phyloP scores from a whole-genome alignment of 2,888 invertebrate species.

The Eurytoma adleriae region DNA sequence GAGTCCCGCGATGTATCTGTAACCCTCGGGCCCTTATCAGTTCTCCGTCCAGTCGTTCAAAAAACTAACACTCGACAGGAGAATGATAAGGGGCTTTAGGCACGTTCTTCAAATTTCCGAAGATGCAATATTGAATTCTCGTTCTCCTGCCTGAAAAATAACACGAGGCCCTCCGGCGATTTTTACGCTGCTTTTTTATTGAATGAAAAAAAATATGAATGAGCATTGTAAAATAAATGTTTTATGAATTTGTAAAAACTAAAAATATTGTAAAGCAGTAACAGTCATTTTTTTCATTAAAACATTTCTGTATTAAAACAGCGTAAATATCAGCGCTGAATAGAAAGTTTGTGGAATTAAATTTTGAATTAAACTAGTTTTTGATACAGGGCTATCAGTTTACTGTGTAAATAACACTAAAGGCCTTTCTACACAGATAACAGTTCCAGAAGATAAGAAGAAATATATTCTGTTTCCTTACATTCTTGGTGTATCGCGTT shows the following conservation, averaged over 20 bases:
- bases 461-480: conserved; percentile 18
- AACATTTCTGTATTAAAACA: too few relatives aligned
- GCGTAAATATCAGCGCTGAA: too few relatives aligned
- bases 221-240: too few relatives aligned
- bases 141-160: too few relatives aligned
- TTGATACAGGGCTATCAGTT: conserved; percentile 19
- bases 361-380: too few relatives aligned
- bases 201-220: too few relatives aligned
- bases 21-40: conserved; percentile 96
- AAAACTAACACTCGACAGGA: conserved; percentile 88
- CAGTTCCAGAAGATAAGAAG: conserved; percentile 28
- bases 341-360: too few relatives aligned
- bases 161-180: too few relatives aligned
- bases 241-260: too few relatives aligned
- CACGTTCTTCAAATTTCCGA: conserved; percentile 63
- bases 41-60: conserved; percentile 97
- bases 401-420: conserved; percentile 42
- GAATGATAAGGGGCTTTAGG: conserved; percentile 92
- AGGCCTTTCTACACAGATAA: conserved; percentile 40
- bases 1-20: conserved; percentile 75
- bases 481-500: conserved; percentile 22
- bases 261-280: background rate
- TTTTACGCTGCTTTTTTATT: too few relatives aligned
- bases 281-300: background rate
- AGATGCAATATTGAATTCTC: background rate